Evolutionary conservation across 2,797 vertebrate genomes (phyloP), one percentile per base, ranked within the genome.

Genomic region (Enteromius radiatus): DNA sequence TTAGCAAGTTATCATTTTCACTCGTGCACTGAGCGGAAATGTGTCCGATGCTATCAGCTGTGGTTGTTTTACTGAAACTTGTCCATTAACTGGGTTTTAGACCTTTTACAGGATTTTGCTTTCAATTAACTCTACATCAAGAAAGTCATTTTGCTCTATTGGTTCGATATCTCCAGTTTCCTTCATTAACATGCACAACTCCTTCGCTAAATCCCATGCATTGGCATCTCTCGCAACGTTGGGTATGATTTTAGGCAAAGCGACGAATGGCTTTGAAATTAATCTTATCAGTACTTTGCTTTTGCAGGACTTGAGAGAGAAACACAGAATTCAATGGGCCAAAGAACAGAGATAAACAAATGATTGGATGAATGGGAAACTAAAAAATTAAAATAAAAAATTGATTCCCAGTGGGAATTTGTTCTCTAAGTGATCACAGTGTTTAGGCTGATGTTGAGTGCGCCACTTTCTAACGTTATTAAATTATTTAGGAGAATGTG

Each of bases 1-100:
- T 95, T 91, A 93, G 92, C 87, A 88, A 91, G 91, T 93, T 93
- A 93, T 93, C 91, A 92, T 93, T 93, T 94, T 93, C 92, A 91
- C 84, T 90, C 88, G 86, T 88, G 92, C 91, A 91, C 92, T 94
- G 93, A 92, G 91, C 88, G 92, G 89, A 88, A 90, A 93, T 93
- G 90, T 90, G 92, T 93, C 91, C 88, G 89, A 92, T 92, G 91
- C 90, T 90, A 93, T 94, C 91, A 92, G 90, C 86, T 84, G 84
- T 81, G 87, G 85, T 91, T 90, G 90, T 90, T 93, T 93, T 91
- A 93, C 93, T 92, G 91, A 87, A 92, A 93, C 88, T 84, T 90
- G 91, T 93, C 92, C 92, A 94, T 93, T 94, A 93, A 91, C 84
- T 90, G 84, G 87, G 92, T 94, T 93, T 93, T 86, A 90, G 89